Base-by-base conservation (phyloP, 2,888 invertebrate species). In the Tineola bisselliella region DNA sequence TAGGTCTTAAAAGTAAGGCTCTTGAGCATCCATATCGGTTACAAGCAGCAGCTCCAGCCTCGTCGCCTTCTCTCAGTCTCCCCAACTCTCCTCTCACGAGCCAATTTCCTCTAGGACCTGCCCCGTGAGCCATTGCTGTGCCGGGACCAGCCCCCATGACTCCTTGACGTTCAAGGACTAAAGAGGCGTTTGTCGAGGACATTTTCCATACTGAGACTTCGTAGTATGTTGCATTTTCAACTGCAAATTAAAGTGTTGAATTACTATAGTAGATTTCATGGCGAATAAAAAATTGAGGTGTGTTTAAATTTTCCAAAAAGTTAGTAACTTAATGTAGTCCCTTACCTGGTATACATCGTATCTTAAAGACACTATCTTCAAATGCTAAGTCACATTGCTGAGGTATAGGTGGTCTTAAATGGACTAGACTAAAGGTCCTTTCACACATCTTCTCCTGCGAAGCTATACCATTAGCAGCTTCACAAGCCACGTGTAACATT, bases 221-320 rank as follows among this genome's bases (percentile, higher is more conserved):
- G 69, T 87, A 86, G 69, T 86, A 79, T 0, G 87, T 84, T 18
- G 87, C 87, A 64, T 87, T 86, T 66, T 86, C 86, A 58, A 86
- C 87, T 87, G 73, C 1, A 67, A 68, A 17, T 33, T 25, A 4
- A n/a, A 25, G 4, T 25, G 25, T 25, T 25, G 25, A 25, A n/a
- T n/a, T n/a, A n/a, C n/a, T n/a, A n/a, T n/a, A n/a, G n/a, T n/a
- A n/a, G n/a, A n/a, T n/a, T n/a, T n/a, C n/a, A n/a, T n/a, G n/a
- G n/a, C n/a, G n/a, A n/a, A n/a, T n/a, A n/a, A 25, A 25, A 25
- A 4, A 25, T 25, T 25, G 25, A n/a, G n/a, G n/a, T n/a, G n/a
- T n/a, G n/a, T n/a, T n/a, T n/a, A n/a, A n/a, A n/a, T n/a, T n/a
- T n/a, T n/a, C n/a, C n/a, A n/a, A n/a, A n/a, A n/a, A n/a, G n/a